Percentiles rank a stretch among this genome's conserved stretches.
These are phyloP conservation scores for Homalodisca vitripennis DNA, from an alignment of 1,140 invertebrate genomes.

Conservation along the genomic window DNA sequence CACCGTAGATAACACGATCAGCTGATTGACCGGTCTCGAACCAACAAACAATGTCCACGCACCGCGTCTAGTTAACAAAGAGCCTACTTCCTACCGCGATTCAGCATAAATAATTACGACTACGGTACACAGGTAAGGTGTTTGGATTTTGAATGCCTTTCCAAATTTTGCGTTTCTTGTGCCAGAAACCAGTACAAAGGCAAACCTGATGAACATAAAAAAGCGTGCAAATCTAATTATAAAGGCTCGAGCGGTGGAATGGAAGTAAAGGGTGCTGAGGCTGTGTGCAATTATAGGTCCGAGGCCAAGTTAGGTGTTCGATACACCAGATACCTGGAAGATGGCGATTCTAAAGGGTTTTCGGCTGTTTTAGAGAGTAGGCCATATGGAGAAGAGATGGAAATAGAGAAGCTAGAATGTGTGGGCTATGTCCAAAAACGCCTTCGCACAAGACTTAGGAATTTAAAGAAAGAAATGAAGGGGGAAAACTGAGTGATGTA, in stretches of 20 bases:
- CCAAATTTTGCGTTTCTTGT: no score
- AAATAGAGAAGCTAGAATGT: conserved; percentile 40
- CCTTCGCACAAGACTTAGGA: conserved; percentile 38
- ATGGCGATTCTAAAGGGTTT: conserved; percentile 39
- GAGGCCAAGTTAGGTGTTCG: conserved; percentile 30
- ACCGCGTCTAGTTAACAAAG: no score
- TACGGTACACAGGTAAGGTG: no score
- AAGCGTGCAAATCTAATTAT: conserved; percentile 34
- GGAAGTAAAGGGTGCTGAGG: conserved; percentile 36
- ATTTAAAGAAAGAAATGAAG: conserved; percentile 27
- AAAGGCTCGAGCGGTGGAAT: conserved; percentile 37
- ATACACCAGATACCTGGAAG: conserved; percentile 38
- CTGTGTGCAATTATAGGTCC: conserved; percentile 36
- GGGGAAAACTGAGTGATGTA: conserved; percentile 28
- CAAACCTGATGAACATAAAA: background rate
- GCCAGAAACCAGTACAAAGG: conserved; percentile 39
- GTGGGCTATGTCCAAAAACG: no score
- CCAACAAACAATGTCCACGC: no score
- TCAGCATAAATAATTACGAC: no score
- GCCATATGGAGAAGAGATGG: no score
- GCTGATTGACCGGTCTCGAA: no score
- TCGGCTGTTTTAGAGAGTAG: no score
- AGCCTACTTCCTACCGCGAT: no score
- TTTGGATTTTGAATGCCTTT: no score
- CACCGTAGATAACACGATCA: no score